Evolutionary conservation across 2,888 invertebrate species (phyloP).

Genomic region (Galeopsomyia nigrocyanea): DNA sequence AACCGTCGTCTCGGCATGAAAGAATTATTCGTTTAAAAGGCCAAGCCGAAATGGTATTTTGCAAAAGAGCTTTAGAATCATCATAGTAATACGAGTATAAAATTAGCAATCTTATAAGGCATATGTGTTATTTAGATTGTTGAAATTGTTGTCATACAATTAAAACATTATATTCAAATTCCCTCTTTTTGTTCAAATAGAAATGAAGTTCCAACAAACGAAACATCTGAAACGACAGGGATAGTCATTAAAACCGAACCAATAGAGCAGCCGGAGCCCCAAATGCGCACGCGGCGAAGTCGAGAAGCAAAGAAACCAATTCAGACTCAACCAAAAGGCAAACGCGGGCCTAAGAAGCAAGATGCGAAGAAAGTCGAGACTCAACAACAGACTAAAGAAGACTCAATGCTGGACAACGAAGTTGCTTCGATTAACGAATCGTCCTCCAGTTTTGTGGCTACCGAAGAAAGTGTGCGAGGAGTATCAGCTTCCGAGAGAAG

Average conservation of each 20-base stretch:
- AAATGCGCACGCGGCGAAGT: slow-evolving; percentile 58
- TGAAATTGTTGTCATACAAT: no score
- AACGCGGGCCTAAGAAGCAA: slow-evolving; percentile 49
- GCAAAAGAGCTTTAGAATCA: neutral
- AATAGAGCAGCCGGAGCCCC: slow-evolving; percentile 35
- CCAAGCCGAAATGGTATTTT: neutral
- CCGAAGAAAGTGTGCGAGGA: slow-evolving; percentile 56
- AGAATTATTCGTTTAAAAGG: no score
- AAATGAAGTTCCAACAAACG: slow-evolving; percentile 20
- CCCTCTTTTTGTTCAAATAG: slow-evolving; percentile 1
- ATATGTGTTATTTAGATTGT: no score
- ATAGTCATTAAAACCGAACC: slow-evolving; percentile 22
- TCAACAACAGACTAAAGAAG: slow-evolving; percentile 52
- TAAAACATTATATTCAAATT: neutral
- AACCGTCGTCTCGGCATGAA: no score
- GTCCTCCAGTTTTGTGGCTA: slow-evolving; percentile 52
- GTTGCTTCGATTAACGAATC: slow-evolving; percentile 66
- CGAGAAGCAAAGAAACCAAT: slow-evolving; percentile 59
- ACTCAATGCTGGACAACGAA: slow-evolving; percentile 64
- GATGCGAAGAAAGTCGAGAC: slow-evolving; percentile 55
- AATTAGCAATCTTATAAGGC: no score
- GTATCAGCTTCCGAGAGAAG: slow-evolving; percentile 56
- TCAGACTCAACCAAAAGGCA: slow-evolving; percentile 15
- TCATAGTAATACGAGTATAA: no score
- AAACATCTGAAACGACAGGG: slow-evolving; percentile 24